phyloP scores from a whole-genome alignment of 2,888 invertebrate species.

The Sarcophaga caerulescens region DNA sequence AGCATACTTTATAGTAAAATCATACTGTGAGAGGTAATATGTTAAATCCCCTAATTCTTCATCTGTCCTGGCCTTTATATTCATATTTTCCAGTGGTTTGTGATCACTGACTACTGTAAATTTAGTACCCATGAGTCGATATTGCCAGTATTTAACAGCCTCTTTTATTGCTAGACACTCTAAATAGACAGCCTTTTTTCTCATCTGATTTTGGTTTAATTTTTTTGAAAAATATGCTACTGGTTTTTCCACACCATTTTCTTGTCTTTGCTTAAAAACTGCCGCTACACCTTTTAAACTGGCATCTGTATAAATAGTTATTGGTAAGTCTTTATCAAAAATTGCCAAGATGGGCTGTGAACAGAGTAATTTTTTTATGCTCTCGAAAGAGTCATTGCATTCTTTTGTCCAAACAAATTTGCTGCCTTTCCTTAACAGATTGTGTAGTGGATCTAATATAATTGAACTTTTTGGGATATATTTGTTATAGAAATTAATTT shows the following conservation, averaged over 20 bases:
- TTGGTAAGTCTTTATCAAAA: conserved; percentile 67
- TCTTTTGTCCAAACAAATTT: conserved; percentile 60
- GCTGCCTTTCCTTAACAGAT: conserved; percentile 59
- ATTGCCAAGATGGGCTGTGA: conserved; percentile 59
- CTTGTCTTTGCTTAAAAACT: conserved; percentile 65
- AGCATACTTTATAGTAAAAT: conserved; percentile 54
- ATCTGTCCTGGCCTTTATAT: conserved; percentile 1
- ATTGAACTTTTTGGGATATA: conserved; percentile 63
- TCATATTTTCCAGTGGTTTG: conserved; percentile 48
- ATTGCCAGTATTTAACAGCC: conserved; percentile 64
- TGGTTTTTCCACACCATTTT: conserved; percentile 19
- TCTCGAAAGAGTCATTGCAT: conserved; percentile 60
- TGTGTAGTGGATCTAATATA: conserved; percentile 63
- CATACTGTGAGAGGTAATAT: conserved; percentile 53
- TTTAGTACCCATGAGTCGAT: conserved; percentile 60
- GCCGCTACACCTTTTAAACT: conserved; percentile 61
- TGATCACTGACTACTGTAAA: conserved; percentile 65
- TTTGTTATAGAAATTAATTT: conserved; percentile 66
- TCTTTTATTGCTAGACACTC: conserved; percentile 66
- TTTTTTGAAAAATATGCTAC: conserved; percentile 16
- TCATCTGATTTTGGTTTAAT: conserved; percentile 57
- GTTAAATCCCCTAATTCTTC: conserved; percentile 56
- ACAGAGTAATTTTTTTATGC: conserved; percentile 56
- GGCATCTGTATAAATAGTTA: conserved; percentile 66
- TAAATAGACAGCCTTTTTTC: conserved; percentile 30